Evolutionary conservation across 2,113 vertebrate genomes (phyloP).

Genomic region (Epinephelus cyanopodus): DNA sequence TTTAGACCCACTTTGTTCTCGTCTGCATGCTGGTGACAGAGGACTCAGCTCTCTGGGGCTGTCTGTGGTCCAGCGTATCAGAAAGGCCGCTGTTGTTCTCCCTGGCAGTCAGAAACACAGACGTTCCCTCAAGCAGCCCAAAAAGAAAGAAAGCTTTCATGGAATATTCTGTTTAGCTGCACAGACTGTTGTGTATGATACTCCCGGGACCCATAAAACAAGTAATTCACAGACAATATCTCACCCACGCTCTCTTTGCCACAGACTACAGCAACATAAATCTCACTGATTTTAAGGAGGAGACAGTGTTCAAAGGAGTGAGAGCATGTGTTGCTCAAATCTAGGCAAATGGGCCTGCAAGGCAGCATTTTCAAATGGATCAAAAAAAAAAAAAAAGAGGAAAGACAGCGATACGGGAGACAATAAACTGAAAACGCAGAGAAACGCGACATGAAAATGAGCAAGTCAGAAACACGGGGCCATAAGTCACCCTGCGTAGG

Average conservation of each 20-base stretch:
- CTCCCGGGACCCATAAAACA: conserved; percentile 76
- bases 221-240: conserved; percentile 79
- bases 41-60: conserved; percentile 69
- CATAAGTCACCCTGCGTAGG: conserved; percentile 8
- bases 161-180: conserved; percentile 79
- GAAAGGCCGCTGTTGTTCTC: conserved; percentile 80
- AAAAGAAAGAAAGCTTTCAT: conserved; percentile 81
- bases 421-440: background rate
- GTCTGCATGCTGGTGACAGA: conserved; percentile 73
- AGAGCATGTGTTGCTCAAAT: conserved; percentile 48
- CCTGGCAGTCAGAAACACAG: conserved; percentile 72
- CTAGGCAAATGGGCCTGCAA: conserved; percentile 17
- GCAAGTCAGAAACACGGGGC: conserved; percentile 13
- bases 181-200: conserved; percentile 73
- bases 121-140: conserved; percentile 69
- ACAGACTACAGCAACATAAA: conserved; percentile 70
- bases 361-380: conserved; percentile 35
- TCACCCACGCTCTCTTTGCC: conserved; percentile 70
- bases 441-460: conserved; percentile 16
- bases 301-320: conserved; percentile 47
- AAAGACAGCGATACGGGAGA: background rate
- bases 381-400: conserved; percentile 37
- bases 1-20: conserved; percentile 79
- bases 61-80: conserved; percentile 73
- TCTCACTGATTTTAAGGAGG: conserved; percentile 66